Conservation (phyloP, 2,797 vertebrate genomes). For the Neosilurus mollespiculum region DNA sequence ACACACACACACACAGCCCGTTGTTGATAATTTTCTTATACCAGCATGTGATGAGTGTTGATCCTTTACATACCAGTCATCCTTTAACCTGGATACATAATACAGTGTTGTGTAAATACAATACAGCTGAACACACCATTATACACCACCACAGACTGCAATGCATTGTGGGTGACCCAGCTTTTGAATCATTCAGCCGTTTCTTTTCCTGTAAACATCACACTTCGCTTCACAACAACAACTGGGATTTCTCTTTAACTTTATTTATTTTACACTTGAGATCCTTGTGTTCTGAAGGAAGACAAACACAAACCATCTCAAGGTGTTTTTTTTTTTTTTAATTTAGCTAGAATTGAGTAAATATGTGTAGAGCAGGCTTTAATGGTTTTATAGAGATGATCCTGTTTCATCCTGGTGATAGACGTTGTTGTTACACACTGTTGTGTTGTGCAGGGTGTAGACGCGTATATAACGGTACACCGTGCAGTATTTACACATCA, state of each 20-base stretch:
- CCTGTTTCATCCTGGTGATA: slow-evolving; percentile 65
- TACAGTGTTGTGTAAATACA: slow-evolving; percentile 66
- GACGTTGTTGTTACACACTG: slow-evolving; percentile 53
- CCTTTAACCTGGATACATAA: slow-evolving; percentile 37
- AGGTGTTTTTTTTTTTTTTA: too few relatives aligned
- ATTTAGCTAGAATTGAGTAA: neutral
- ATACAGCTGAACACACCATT: slow-evolving; percentile 55
- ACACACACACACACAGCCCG: too few relatives aligned
- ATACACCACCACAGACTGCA: slow-evolving; percentile 45
- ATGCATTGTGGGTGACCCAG: slow-evolving; percentile 50
- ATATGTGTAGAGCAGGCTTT: too few relatives aligned
- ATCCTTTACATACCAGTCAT: neutral
- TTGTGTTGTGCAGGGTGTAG: slow-evolving; percentile 21
- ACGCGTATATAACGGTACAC: slow-evolving; percentile 59
- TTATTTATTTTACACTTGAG: neutral
- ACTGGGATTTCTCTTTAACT: neutral
- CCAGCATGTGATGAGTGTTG: neutral
- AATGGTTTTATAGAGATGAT: slow-evolving; percentile 12
- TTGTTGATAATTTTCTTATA: neutral
- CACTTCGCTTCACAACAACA: neutral
- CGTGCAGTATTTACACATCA: slow-evolving; percentile 64
- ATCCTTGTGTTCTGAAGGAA: neutral
- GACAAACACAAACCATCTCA: neutral
- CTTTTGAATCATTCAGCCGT: slow-evolving; percentile 61
- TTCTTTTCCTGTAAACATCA: neutral